Evolutionary conservation across 2,797 vertebrate genomes (phyloP).

Genomic region (Melanotaenia maccullochi): DNA sequence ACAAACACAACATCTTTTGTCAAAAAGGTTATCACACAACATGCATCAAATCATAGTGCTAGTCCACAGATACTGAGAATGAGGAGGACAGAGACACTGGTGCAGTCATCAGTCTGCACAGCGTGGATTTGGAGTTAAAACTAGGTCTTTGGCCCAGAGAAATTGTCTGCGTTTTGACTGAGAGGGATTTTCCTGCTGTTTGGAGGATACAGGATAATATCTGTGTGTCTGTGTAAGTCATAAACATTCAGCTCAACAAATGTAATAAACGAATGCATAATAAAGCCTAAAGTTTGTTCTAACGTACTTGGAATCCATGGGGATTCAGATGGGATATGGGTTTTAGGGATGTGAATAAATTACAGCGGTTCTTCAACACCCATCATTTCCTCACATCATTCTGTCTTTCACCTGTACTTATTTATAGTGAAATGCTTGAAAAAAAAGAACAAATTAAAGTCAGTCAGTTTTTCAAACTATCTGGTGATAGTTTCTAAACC

Average conservation of each 20-base stretch:
- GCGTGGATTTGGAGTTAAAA: slow-evolving; percentile 29
- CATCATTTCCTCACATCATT: slow-evolving; percentile 43
- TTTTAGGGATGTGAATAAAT: slow-evolving; percentile 77
- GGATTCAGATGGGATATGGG: slow-evolving; percentile 73
- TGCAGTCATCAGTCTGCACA: slow-evolving; percentile 13
- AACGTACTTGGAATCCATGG: slow-evolving; percentile 69
- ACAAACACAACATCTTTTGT: background rate
- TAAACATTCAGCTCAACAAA: slow-evolving; percentile 64
- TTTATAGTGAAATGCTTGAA: slow-evolving; percentile 21
- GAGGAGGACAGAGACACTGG: slow-evolving; percentile 11
- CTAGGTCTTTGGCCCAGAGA: slow-evolving; percentile 39
- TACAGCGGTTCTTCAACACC: slow-evolving; percentile 63
- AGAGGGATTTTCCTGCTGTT: slow-evolving; percentile 37
- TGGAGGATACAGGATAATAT: slow-evolving; percentile 45
- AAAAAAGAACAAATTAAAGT: slow-evolving; percentile 46
- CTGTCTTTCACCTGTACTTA: slow-evolving; percentile 34
- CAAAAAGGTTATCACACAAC: slow-evolving; percentile 16
- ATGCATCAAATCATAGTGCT: slow-evolving; percentile 9
- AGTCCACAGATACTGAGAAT: slow-evolving; percentile 28
- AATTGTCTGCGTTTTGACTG: slow-evolving; percentile 46
- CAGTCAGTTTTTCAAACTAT: slow-evolving; percentile 17
- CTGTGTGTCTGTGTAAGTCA: slow-evolving; percentile 49
- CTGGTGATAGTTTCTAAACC: slow-evolving; percentile 23
- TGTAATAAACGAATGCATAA: slow-evolving; percentile 68
- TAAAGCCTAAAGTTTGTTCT: slow-evolving; percentile 68